Percentiles rank a stretch among this genome's conserved stretches.
Evolutionary conservation across 2,113 vertebrate species (phyloP).

Genomic region (Stercorarius parasiticus): DNA sequence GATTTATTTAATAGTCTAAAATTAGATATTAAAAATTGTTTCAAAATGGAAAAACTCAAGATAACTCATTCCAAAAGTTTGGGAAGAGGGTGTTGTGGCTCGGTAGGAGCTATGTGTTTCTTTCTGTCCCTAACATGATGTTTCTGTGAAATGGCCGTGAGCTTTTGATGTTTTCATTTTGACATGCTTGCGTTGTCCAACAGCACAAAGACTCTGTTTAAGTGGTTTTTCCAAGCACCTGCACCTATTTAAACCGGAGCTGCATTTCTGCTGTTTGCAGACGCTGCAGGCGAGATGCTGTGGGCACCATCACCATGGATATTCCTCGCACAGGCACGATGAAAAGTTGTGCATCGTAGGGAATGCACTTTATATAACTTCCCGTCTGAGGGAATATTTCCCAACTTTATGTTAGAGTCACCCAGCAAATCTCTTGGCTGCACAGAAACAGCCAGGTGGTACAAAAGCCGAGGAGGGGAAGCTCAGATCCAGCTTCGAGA

Average conservation of each 20-base stretch:
- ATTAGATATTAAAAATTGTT: not conserved
- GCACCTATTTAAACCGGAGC: not conserved
- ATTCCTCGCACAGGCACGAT: not conserved
- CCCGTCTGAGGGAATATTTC: not conserved
- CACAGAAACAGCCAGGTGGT: not conserved
- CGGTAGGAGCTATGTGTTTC: not conserved
- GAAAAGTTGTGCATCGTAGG: not conserved
- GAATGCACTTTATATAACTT: not conserved
- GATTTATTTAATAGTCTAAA: not conserved
- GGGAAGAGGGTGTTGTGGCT: not conserved
- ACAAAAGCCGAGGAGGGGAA: not conserved
- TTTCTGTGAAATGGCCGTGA: not conserved
- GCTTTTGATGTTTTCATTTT: not conserved
- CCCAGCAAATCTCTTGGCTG: not conserved
- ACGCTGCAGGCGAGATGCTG: not conserved
- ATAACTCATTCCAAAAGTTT: not conserved
- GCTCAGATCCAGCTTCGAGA: not conserved
- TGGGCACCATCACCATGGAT: constrained; percentile 56
- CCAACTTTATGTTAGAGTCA: not conserved
- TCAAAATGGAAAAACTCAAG: not conserved
- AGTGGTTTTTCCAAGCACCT: not conserved
- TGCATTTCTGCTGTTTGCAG: not conserved
- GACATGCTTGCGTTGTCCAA: not conserved
- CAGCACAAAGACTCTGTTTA: not conserved
- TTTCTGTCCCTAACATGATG: not conserved